phyloP scores from a whole-genome alignment of 2,888 invertebrate species.

The Hymenopus coronatus region DNA sequence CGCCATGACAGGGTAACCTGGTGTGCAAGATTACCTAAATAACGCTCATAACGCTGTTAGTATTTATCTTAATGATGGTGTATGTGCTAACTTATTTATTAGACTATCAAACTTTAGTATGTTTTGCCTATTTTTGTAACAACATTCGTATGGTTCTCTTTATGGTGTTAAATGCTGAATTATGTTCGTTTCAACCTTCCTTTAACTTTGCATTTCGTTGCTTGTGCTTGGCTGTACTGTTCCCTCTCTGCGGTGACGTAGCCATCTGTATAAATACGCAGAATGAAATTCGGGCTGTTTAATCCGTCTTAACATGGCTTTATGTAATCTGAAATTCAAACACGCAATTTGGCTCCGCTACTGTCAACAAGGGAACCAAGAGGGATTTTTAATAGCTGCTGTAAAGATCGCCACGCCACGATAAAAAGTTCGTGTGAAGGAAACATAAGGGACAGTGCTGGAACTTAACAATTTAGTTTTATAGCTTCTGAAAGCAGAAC shows the following conservation, averaged over 20 bases:
- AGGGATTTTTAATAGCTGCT: not conserved
- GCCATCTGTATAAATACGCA: not conserved
- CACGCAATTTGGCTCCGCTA: not conserved
- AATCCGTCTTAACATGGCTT: not conserved
- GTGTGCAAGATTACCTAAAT: no score
- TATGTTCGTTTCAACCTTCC: no score
- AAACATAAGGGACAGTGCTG: not conserved
- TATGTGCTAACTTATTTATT: no score
- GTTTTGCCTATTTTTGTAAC: no score
- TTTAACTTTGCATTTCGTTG: not conserved
- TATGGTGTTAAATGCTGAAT: no score
- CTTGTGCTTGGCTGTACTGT: not conserved
- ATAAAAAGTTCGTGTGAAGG: not conserved
- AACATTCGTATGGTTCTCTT: no score
- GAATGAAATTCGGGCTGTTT: not conserved
- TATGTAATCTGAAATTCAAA: not conserved
- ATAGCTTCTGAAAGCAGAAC: not conserved
- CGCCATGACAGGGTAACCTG: no score
- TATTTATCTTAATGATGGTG: no score
- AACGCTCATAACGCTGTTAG: no score
- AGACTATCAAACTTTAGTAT: no score
- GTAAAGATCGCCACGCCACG: not conserved
- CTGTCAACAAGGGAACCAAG: not conserved
- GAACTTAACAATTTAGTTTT: not conserved
- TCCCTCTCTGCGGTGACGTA: not conserved